Base-by-base conservation (phyloP, 2,113 vertebrate genomes). In the Penelope pileata region DNA sequence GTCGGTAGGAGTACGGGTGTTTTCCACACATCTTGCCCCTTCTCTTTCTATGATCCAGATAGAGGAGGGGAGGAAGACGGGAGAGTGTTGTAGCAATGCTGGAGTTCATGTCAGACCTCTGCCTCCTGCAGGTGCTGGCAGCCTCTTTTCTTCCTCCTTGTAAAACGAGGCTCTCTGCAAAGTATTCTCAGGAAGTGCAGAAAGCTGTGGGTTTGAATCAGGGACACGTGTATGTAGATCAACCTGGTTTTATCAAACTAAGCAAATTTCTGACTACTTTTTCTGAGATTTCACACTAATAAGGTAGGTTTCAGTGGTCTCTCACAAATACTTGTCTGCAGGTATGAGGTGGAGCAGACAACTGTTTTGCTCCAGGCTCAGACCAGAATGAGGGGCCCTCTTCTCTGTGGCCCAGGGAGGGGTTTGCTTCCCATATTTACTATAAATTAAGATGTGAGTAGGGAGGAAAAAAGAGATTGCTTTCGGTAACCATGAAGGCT, bases 11-110 rank as follows among this genome's bases (percentile, higher is more conserved):
- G 4, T 45, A 40, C 15, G 22, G 9, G 10, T 58, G 32, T 18
- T n/a, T 68, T 7, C 38, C 54, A 21, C 29, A 42, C 32, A 29
- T 6, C 32, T 78, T 50, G 1, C 4, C 4, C 2, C 14, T 7
- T 1, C 22, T 10, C 62, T 86, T 32, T 36, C 40, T 1, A 0
- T 0, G 2, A 0, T 17, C 1, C 1, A 32, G 12, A 27, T 27
- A 64, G 19, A 16, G 0, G 2, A 58, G 19, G 7, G 43, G 19
- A 51, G 23, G 36, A 48, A 62, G 51, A 18, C 0, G 12, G 29
- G 72, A 23, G 10, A 69, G 27, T 43, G 66, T 66, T 0, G 0
- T 4, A n/a, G 27, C 34, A 26, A 2, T 56, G 45, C 36, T 53
- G 23, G 0, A 0, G 19, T 40, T 51, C 47, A 19, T 8, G 62